Conservation (phyloP, 2,113 vertebrate genomes). For the Leptosomus discolor region DNA sequence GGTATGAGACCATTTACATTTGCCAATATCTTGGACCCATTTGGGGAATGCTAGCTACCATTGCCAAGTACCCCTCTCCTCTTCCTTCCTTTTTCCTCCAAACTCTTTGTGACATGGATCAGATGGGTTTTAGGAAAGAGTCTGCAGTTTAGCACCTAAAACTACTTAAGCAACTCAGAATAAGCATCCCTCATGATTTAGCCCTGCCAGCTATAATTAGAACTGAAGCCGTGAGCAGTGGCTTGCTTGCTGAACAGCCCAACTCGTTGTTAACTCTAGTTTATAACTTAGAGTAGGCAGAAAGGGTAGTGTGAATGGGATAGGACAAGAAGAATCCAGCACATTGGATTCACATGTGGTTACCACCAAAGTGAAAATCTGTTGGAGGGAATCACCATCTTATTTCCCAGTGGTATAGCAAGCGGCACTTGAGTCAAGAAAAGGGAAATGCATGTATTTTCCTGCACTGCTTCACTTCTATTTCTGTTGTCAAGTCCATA, state of each 20-base stretch:
- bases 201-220: neutral
- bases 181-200: neutral
- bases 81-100: neutral
- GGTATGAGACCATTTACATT: fast-evolving
- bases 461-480: fast-evolving
- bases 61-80: fast-evolving
- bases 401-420: neutral
- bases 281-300: neutral
- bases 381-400: neutral
- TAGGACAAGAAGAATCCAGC: neutral
- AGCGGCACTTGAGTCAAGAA: neutral
- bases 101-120: neutral
- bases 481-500: neutral
- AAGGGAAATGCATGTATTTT: fast-evolving
- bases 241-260: neutral
- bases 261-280: neutral
- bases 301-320: fast-evolving
- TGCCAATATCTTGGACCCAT: neutral
- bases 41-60: neutral
- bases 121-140: neutral
- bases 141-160: neutral
- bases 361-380: neutral
- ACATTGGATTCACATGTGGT: neutral
- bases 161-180: neutral
- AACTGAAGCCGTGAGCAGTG: neutral